Evolutionary conservation across 1,140 invertebrate species (phyloP).

Genomic region (Pseudomyrmex gracilis): DNA sequence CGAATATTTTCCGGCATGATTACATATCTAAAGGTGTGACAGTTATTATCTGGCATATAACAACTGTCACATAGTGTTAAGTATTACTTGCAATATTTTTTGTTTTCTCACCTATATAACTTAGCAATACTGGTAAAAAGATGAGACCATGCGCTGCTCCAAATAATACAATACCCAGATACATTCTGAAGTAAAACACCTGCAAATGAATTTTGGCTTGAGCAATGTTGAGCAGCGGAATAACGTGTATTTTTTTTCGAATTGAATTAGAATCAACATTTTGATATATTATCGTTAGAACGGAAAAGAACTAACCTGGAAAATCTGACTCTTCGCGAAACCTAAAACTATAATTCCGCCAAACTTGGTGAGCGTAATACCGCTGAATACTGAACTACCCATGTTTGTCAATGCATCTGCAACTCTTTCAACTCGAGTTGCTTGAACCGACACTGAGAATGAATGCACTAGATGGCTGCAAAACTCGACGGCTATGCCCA

Average conservation of each 20-base stretch:
- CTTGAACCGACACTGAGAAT: conserved; percentile 92
- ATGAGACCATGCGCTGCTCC: conserved; percentile 98
- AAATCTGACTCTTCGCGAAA: conserved; percentile 98
- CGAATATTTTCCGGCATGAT: background rate
- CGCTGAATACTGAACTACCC: conserved; percentile 98
- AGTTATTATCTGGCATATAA: background rate
- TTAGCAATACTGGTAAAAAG: conserved; percentile 98
- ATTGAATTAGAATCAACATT: too few relatives aligned
- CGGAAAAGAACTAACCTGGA: conserved; percentile 87
- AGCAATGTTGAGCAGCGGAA: background rate
- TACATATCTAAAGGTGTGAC: background rate
- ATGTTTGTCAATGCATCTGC: conserved; percentile 94
- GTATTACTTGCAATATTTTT: background rate
- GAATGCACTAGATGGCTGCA: conserved; percentile 98
- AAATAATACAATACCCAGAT: conserved; percentile 97
- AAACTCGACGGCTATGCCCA: conserved; percentile 99
- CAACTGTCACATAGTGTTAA: background rate
- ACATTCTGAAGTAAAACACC: conserved; percentile 99
- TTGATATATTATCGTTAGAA: background rate
- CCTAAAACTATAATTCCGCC: conserved; percentile 97
- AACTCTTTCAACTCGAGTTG: conserved; percentile 91
- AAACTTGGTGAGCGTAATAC: conserved; percentile 98
- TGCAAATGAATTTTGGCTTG: conserved; percentile 79
- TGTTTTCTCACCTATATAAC: conserved; percentile 94
- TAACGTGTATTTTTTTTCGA: background rate